Evolutionary conservation across 2,888 invertebrate species (phyloP), one percentile per base, ranked within the genome.

Genomic region (Athetis lepigone): DNA sequence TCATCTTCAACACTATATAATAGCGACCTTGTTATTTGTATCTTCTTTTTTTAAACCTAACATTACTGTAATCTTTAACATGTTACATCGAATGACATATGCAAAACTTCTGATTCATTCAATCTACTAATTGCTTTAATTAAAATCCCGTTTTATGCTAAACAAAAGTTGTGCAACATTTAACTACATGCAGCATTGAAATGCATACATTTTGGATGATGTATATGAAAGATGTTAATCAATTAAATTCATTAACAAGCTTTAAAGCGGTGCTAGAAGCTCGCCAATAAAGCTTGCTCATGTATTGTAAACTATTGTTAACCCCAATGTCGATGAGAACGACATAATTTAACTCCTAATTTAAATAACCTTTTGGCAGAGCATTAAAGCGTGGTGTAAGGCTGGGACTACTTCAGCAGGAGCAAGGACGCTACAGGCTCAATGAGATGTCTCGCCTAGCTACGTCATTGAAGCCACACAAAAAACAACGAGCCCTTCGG

Each of bases 331-430:
- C n/a, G n/a, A n/a, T n/a, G n/a, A n/a, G n/a, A n/a, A n/a, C n/a
- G n/a, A n/a, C n/a, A n/a, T n/a, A n/a, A n/a, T n/a, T n/a, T n/a
- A n/a, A n/a, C n/a, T n/a, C n/a, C 29, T 29, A 29, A 29, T 33
- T 11, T 33, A 33, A 33, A 33, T 33, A 33, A 33, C 13, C 6
- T 13, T 11, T 33, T 33, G 29, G 4, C 80, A 91, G 91, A 66
- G 88, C 90, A 2, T 68, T 92, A 42, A 91, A 88, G 69, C 83
- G 87, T n/a, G 91, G 90, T 8, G 89, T 89, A 0, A 83, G 73
- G 55, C 70, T 89, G 37, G 92, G 92, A 0, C 43, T 91, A 4
- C 72, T 91, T 9, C 84, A 85, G 57, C 70, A 77, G 54, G 84
- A 89, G 27, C 74, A 76, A 8, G 89, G 90, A 2, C 85, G 92